These are phyloP conservation scores for Eupithecia abbreviata DNA, from an alignment of 2,888 invertebrate genomes.

Conservation along the genomic window DNA sequence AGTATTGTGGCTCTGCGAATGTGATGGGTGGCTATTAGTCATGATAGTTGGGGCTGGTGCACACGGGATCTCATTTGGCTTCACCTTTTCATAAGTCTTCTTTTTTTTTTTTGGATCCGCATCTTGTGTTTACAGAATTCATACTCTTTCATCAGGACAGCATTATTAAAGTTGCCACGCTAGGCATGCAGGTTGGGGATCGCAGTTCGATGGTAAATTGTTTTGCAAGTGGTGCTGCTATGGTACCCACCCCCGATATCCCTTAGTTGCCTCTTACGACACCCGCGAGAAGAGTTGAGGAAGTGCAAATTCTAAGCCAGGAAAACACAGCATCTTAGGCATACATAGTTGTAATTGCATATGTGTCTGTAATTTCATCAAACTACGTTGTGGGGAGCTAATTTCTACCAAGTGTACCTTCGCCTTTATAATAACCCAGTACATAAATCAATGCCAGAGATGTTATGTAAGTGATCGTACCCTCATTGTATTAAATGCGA, in stretches of 20 bases:
- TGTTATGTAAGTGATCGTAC: constrained; percentile 34
- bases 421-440: constrained; percentile 23
- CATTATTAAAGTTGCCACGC: too few species aligned
- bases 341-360: neutral
- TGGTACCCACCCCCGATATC: too few species aligned
- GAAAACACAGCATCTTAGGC: neutral
- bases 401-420: neutral
- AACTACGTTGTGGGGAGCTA: neutral
- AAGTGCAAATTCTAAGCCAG: too few species aligned
- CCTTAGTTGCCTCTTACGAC: too few species aligned
- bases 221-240: too few species aligned
- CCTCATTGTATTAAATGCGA: constrained; percentile 39
- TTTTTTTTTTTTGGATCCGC: neutral
- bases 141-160: too few species aligned
- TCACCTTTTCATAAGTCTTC: neutral
- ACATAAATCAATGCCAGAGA: constrained; percentile 38
- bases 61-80: constrained; percentile 19
- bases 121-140: neutral
- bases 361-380: neutral
- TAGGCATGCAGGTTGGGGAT: too few species aligned
- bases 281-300: too few species aligned
- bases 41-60: constrained; percentile 22
- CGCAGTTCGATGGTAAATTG: too few species aligned
- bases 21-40: constrained; percentile 35
- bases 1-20: constrained; percentile 31